A percentile compares a stretch with the other conserved stretches of the same genome.
phyloP scores from a whole-genome alignment of 2,113 vertebrate genomes.

The Oryzias melastigma region DNA sequence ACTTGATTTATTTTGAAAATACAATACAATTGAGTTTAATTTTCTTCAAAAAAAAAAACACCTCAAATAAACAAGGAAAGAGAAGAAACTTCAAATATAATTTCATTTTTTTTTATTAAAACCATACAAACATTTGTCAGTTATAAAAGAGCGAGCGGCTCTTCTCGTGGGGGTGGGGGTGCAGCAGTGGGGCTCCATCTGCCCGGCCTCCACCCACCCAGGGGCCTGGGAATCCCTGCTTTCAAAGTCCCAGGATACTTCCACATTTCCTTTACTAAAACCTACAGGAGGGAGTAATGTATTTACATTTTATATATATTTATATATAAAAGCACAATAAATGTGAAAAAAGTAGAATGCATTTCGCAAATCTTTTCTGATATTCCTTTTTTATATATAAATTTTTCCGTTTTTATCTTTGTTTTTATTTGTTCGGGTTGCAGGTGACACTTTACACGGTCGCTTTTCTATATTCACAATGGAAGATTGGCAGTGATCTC shows the following conservation, averaged over 20 bases:
- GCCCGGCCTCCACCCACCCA: slow-evolving; percentile 69
- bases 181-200: slow-evolving; percentile 74
- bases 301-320: slow-evolving; percentile 84
- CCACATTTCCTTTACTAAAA: slow-evolving; percentile 78
- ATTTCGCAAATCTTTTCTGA: slow-evolving; percentile 66
- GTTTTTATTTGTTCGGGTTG: slow-evolving; percentile 69
- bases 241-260: slow-evolving; percentile 77
- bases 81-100: slow-evolving; percentile 79
- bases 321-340: slow-evolving; percentile 67
- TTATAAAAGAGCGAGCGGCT: slow-evolving; percentile 95
- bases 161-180: slow-evolving; percentile 77
- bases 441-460: slow-evolving; percentile 64
- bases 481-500: slow-evolving; percentile 81
- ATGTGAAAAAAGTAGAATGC: slow-evolving; percentile 79
- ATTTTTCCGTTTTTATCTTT: slow-evolving; percentile 74
- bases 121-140: slow-evolving; percentile 95
- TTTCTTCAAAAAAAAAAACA: too few species aligned
- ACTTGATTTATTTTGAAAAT: too few species aligned
- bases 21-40: too few species aligned
- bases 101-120: slow-evolving; percentile 92
- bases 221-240: slow-evolving; percentile 75
- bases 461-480: slow-evolving; percentile 73
- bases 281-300: slow-evolving; percentile 85
- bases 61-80: too few species aligned
- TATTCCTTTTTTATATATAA: slow-evolving; percentile 67